Conservation (phyloP, 2,113 vertebrate genomes). For the Malaclemys terrapin region DNA sequence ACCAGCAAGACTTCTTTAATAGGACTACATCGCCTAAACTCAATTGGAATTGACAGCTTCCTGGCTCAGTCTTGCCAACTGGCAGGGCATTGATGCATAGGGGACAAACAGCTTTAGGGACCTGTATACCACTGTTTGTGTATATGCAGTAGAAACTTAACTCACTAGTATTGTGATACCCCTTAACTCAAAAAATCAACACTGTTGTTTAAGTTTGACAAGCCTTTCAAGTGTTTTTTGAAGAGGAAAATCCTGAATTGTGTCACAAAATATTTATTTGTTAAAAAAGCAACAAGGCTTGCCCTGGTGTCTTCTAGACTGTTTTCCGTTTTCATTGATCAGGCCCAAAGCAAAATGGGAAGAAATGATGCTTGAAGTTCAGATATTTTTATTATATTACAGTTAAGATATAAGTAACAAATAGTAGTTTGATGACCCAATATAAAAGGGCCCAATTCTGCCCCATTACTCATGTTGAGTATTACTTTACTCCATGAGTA, state of each 20-base stretch:
- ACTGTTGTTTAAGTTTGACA: neutral
- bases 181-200: slow-evolving; percentile 19
- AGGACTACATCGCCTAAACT: slow-evolving; percentile 88
- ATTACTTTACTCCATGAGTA: neutral
- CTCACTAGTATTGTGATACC: slow-evolving; percentile 43
- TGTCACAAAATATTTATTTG: neutral
- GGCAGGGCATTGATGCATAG: slow-evolving; percentile 85
- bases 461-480: neutral
- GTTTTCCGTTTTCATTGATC: neutral
- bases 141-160: slow-evolving; percentile 73
- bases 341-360: neutral
- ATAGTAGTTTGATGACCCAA: neutral
- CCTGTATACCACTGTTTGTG: slow-evolving; percentile 81
- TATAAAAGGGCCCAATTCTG: neutral
- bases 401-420: neutral
- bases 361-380: neutral
- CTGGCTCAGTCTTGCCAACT: slow-evolving; percentile 95
- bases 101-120: slow-evolving; percentile 82
- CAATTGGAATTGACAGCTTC: slow-evolving; percentile 98
- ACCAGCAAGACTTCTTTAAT: slow-evolving; percentile 91
- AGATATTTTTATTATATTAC: neutral
- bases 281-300: neutral
- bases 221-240: neutral
- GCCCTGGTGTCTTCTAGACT: neutral
- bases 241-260: neutral